These are phyloP conservation scores for Cydia strobilella DNA, from an alignment of 1,140 invertebrate species.

Conservation along the genomic window DNA sequence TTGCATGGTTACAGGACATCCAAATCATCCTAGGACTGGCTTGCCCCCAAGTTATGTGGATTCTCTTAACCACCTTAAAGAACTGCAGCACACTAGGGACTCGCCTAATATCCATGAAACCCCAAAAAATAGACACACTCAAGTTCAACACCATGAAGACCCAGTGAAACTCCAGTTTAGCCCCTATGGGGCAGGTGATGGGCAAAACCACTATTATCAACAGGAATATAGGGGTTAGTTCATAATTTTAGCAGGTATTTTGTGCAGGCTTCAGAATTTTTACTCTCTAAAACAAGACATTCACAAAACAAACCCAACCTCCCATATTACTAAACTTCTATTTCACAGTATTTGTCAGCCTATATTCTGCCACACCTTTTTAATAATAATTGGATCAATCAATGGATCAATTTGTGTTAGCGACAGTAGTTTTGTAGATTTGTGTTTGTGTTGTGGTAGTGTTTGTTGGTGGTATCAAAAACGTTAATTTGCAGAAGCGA, in stretches of 20 bases:
- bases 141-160: conserved; percentile 57
- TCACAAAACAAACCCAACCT: no score
- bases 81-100: conserved; percentile 53
- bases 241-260: conserved; percentile 11
- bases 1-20: conserved; percentile 38
- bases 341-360: no score
- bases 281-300: no score
- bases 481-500: no score
- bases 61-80: conserved; percentile 68
- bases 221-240: conserved; percentile 63
- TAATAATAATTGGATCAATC: no score
- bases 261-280: conserved; percentile 10
- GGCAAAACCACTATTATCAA: conserved; percentile 65
- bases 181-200: conserved; percentile 71
- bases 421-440: no score
- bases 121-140: conserved; percentile 59
- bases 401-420: no score
- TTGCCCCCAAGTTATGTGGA: conserved; percentile 70
- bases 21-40: conserved; percentile 46
- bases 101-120: conserved; percentile 68
- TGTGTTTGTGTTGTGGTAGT: no score
- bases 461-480: no score
- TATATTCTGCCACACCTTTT: no score
- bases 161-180: conserved; percentile 56
- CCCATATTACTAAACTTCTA: no score